These are phyloP conservation scores for Axis porcinus DNA, from an alignment of 2,113 vertebrate species.

Conservation along the genomic window DNA sequence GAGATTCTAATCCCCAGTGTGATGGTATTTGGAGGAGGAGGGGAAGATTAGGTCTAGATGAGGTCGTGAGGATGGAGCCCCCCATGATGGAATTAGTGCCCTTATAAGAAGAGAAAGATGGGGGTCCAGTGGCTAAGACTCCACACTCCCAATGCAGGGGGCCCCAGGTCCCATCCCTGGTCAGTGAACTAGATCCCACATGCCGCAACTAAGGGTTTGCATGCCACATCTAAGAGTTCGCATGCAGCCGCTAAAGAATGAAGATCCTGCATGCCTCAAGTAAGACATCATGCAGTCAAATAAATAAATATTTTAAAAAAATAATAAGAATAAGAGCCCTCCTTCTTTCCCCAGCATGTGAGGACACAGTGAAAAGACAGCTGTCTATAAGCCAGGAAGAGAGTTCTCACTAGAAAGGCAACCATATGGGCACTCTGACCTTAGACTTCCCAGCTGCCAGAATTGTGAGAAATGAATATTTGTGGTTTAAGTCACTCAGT, in stretches of 20 bases:
- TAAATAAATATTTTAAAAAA: neutral
- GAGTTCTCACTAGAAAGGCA: neutral
- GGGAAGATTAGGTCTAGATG: neutral
- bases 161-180: neutral
- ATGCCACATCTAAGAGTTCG: neutral
- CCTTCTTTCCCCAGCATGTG: neutral
- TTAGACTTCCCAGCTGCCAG: neutral
- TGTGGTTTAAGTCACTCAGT: neutral
- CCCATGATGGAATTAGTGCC: neutral
- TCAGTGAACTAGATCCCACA: neutral
- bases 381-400: neutral
- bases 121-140: neutral
- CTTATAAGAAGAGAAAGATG: neutral
- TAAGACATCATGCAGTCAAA: neutral
- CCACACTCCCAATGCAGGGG: neutral
- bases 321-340: neutral
- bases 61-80: neutral
- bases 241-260: neutral
- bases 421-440: neutral
- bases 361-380: neutral
- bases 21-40: neutral
- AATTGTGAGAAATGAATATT: neutral
- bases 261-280: neutral
- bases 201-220: neutral
- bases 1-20: neutral